phyloP scores from a whole-genome alignment of 92 coral and sea anemone species.

The Virgularia gustaviana region DNA sequence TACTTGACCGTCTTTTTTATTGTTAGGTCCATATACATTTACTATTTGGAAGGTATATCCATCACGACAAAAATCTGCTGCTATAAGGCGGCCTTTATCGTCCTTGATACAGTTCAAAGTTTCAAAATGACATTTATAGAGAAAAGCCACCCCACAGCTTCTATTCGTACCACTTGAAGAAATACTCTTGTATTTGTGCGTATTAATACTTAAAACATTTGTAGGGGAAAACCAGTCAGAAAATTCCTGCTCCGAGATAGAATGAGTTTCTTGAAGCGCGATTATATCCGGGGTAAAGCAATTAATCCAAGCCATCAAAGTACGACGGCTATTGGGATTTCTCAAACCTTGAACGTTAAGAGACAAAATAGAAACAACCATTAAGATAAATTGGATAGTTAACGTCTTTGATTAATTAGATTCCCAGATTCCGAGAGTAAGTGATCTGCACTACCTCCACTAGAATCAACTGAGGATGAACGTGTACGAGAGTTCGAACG shows the following conservation, averaged over 20 bases:
- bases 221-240: neutral
- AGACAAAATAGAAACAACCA: no score
- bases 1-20: neutral
- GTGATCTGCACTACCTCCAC: no score
- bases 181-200: neutral
- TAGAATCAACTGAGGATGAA: no score
- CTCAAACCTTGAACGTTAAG: no score
- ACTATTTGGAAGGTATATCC: neutral
- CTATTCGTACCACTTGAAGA: neutral
- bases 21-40: no score
- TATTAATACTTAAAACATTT: neutral
- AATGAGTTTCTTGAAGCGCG: constrained; percentile 38
- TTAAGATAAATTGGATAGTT: no score
- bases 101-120: neutral
- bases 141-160: neutral
- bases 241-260: constrained; percentile 13
- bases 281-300: constrained; percentile 20
- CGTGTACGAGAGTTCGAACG: no score
- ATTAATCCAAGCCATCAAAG: no score
- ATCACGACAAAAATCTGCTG: neutral
- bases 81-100: neutral
- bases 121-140: neutral
- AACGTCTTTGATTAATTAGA: no score
- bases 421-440: no score
- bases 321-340: no score